A percentile compares a stretch with the other conserved stretches of the same genome.
Conservation (phyloP, 2,888 invertebrate species). For the Mimachlamys varia region DNA sequence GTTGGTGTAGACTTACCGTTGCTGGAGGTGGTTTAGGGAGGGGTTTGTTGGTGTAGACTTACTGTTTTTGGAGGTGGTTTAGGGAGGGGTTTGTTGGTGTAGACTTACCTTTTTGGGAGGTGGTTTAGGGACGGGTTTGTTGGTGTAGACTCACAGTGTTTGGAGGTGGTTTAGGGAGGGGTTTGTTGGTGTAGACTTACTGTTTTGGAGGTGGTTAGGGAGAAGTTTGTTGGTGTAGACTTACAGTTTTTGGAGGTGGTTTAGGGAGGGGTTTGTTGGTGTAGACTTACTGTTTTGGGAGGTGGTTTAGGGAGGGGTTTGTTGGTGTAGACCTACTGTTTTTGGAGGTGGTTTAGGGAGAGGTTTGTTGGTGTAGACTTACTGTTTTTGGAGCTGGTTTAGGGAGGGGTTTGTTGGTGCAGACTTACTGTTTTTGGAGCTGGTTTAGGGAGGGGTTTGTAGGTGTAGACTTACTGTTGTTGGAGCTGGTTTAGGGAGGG, state of each 20-base stretch:
- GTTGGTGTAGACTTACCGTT: neutral
- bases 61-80: neutral
- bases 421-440: neutral
- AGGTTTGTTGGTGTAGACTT: neutral
- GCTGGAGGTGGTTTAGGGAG: neutral
- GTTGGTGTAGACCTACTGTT: neutral
- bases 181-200: neutral
- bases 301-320: slow-evolving; percentile 1
- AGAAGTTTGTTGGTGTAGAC: neutral
- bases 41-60: neutral
- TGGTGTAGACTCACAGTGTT: neutral
- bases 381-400: neutral
- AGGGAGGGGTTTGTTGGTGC: neutral
- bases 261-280: neutral
- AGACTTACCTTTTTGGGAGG: neutral
- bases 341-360: slow-evolving; percentile 9
- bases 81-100: neutral
- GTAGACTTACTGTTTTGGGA: neutral
- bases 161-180: neutral
- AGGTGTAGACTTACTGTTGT: neutral
- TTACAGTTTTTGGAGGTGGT: slow-evolving; percentile 5
- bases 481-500: neutral
- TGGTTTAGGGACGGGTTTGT: neutral
- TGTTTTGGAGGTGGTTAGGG: neutral
- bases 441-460: neutral